Conservation (phyloP, 2,888 invertebrate genomes). For the Ochropleura plecta region DNA sequence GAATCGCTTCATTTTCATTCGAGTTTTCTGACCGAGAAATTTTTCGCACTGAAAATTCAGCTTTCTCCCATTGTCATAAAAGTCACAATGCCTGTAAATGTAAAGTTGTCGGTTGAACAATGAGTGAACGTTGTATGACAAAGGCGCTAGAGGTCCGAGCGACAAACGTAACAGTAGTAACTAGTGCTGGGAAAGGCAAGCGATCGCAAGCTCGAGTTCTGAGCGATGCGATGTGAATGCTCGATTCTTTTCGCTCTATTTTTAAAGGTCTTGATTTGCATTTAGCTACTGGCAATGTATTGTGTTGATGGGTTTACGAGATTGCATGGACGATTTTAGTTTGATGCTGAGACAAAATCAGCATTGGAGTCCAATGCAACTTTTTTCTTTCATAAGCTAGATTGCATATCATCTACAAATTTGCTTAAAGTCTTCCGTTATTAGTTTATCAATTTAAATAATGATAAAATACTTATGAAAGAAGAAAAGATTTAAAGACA, state of each 20-base stretch:
- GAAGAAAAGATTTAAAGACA: neutral
- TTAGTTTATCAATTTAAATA: neutral
- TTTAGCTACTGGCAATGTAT: slow-evolving; percentile 24
- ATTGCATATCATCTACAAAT: neutral
- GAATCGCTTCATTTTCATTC: slow-evolving; percentile 79
- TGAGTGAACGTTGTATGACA: slow-evolving; percentile 68
- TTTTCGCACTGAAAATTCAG: slow-evolving; percentile 31
- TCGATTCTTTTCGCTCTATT: slow-evolving; percentile 49
- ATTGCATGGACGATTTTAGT: slow-evolving; percentile 22
- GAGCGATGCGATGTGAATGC: slow-evolving; percentile 51
- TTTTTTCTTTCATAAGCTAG: neutral
- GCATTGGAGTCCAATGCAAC: neutral
- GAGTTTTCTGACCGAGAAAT: slow-evolving; percentile 67
- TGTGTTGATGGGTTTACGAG: slow-evolving; percentile 21
- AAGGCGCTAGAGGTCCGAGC: slow-evolving; percentile 67
- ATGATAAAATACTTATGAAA: neutral
- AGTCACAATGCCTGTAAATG: slow-evolving; percentile 29
- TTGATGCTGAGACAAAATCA: neutral
- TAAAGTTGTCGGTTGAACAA: slow-evolving; percentile 59
- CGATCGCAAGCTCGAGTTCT: slow-evolving; percentile 44
- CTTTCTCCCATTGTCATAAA: slow-evolving; percentile 49
- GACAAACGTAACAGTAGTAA: slow-evolving; percentile 64
- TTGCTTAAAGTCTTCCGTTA: neutral
- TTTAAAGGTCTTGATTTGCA: slow-evolving; percentile 50
- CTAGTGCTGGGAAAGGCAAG: slow-evolving; percentile 57